A percentile compares a stretch with the other conserved stretches of the same genome.
phyloP scores from a whole-genome alignment of 2,113 vertebrate species.

The Tilapia sparmanii region DNA sequence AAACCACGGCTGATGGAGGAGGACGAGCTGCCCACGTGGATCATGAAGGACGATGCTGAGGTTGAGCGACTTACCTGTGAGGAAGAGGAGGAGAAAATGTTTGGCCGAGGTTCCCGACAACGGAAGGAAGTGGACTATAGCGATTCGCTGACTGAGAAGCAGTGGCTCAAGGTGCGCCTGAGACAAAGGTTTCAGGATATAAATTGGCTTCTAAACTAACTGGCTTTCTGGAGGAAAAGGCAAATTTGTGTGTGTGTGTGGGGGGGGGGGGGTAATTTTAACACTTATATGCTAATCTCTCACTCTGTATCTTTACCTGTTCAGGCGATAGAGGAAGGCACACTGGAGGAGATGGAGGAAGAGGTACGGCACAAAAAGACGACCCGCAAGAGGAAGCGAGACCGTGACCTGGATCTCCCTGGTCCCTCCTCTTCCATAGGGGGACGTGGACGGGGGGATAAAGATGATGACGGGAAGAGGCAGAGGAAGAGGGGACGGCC shows the following conservation, averaged over 20 bases:
- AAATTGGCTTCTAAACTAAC: background rate
- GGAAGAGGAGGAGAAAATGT: constrained; percentile 97
- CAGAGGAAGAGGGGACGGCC: constrained; percentile 90
- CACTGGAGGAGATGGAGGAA: constrained; percentile 92
- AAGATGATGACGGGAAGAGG: constrained; percentile 85
- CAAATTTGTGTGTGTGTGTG: no score
- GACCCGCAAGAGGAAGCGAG: constrained; percentile 87
- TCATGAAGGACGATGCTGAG: constrained; percentile 97
- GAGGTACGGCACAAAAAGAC: constrained; percentile 94
- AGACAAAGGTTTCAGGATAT: background rate
- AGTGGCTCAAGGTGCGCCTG: constrained; percentile 79
- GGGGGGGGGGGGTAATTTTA: background rate
- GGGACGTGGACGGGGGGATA: constrained; percentile 76
- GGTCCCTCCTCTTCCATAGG: constrained; percentile 76
- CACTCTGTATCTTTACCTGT: background rate
- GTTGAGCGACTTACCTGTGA: constrained; percentile 94
- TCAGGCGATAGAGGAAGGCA: constrained; percentile 95
- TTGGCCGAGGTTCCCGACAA: constrained; percentile 90
- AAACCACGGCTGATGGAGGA: constrained; percentile 96
- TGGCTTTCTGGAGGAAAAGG: background rate
- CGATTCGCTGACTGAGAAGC: constrained; percentile 94
- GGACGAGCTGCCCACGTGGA: constrained; percentile 94
- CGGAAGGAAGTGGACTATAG: constrained; percentile 97
- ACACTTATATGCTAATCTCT: background rate
- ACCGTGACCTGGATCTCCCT: constrained; percentile 78